Percentiles rank a stretch among this genome's conserved stretches.
Conservation (phyloP, 2,888 invertebrate genomes). For the Cataglyphis cursor region DNA sequence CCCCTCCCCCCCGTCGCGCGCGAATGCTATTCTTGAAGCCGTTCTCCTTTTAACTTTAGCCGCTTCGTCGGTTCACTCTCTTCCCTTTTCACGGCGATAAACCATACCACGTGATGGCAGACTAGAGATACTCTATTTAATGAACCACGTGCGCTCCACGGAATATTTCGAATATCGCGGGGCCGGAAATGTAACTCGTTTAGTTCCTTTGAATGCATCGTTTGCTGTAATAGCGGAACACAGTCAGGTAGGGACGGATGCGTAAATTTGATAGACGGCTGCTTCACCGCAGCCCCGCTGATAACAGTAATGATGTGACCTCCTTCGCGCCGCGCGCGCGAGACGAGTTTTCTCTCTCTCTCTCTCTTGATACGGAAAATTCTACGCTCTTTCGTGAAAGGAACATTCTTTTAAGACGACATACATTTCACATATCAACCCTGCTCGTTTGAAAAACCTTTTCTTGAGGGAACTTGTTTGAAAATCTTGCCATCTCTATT, state of each 20-base stretch:
- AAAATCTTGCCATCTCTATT: conserved; percentile 21
- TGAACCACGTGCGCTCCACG: conserved; percentile 42
- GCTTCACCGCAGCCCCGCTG: conserved; percentile 38
- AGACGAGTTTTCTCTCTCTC: neutral
- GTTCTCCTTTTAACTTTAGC: conserved; percentile 55
- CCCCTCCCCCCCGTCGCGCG: conserved; percentile 4
- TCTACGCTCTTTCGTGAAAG: conserved; percentile 13
- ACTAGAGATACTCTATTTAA: conserved; percentile 51
- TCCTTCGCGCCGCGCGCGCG: conserved; percentile 31
- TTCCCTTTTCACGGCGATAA: conserved; percentile 52
- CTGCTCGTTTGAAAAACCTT: conserved; percentile 45
- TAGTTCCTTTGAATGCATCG: conserved; percentile 34
- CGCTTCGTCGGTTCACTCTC: conserved; percentile 30
- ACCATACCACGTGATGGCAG: conserved; percentile 73
- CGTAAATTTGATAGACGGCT: conserved; percentile 48
- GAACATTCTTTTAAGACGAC: conserved; percentile 40
- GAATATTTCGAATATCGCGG: conserved; percentile 32
- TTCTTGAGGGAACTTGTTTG: conserved; percentile 1
- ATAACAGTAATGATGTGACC: conserved; percentile 53
- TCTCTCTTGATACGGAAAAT: conserved; percentile 18
- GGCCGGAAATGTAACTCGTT: conserved; percentile 33
- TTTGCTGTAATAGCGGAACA: conserved; percentile 42
- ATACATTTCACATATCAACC: conserved; percentile 50
- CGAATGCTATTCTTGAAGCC: conserved; percentile 45
- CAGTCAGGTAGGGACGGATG: conserved; percentile 32